Evolutionary conservation across 2,888 invertebrate species (phyloP).

Genomic region (Caenorhabditis sp.): DNA sequence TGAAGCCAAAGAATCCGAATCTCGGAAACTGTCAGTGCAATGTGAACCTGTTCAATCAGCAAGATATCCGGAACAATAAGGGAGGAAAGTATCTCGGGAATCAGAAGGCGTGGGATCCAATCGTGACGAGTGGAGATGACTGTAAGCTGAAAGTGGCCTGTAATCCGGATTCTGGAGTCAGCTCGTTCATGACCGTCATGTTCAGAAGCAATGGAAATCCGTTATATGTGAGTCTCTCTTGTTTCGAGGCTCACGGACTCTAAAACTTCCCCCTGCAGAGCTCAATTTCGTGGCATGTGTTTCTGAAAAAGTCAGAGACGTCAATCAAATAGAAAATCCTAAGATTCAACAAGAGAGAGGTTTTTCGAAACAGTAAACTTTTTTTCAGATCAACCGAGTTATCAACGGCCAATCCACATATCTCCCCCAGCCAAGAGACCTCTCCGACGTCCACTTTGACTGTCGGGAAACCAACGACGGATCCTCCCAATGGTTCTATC

Average conservation of each 20-base stretch:
- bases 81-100: slow-evolving; percentile 16
- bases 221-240: slow-evolving; percentile 7
- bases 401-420: background rate
- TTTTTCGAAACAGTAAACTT: too few species aligned
- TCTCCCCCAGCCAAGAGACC: background rate
- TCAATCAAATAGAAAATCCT: too few species aligned
- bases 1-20: background rate
- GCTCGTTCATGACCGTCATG: slow-evolving; percentile 12
- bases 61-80: background rate
- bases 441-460: background rate
- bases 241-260: too few species aligned
- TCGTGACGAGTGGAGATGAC: background rate
- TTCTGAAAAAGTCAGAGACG: too few species aligned
- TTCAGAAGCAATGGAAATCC: slow-evolving; percentile 18
- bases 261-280: too few species aligned
- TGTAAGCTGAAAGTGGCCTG: background rate
- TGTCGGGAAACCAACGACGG: background rate
- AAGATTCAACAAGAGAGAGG: too few species aligned
- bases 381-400: slow-evolving; percentile 16
- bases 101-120: slow-evolving; percentile 11
- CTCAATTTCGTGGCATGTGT: too few species aligned
- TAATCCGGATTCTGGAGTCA: slow-evolving; percentile 1
- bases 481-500: slow-evolving; percentile 11
- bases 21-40: slow-evolving; percentile 1
- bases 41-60: slow-evolving; percentile 3